Evolutionary conservation across 2,888 invertebrate genomes (phyloP).

Genomic region (Athetis lepigone): DNA sequence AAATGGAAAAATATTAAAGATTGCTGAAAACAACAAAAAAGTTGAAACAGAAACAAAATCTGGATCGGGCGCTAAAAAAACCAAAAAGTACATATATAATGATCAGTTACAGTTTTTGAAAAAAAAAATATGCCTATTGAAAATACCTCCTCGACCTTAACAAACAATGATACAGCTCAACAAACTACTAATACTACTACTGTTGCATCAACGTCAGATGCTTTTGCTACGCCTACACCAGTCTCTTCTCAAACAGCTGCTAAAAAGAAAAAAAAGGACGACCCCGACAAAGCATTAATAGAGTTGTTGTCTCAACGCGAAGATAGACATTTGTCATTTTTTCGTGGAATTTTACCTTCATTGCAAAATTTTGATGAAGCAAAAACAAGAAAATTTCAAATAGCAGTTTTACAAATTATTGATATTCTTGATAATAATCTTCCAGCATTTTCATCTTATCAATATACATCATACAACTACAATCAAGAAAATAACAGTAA

Average conservation of each 20-base stretch:
- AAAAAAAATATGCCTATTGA: slow-evolving; percentile 39
- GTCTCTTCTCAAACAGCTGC: slow-evolving; percentile 36
- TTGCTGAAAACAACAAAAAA: slow-evolving; percentile 28
- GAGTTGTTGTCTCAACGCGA: slow-evolving; percentile 43
- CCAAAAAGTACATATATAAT: slow-evolving; percentile 11
- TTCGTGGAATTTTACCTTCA: slow-evolving; percentile 41
- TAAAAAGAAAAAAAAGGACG: slow-evolving; percentile 25
- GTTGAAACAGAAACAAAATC: slow-evolving; percentile 25
- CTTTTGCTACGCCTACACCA: slow-evolving; percentile 39
- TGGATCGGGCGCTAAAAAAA: slow-evolving; percentile 28
- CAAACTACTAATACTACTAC: slow-evolving; percentile 30
- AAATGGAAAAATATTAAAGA: slow-evolving; percentile 28
- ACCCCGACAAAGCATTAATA: slow-evolving; percentile 32
- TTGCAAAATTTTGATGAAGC: slow-evolving; percentile 38
- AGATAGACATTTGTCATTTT: slow-evolving; percentile 45
- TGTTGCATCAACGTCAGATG: slow-evolving; percentile 29
- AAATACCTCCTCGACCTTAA: slow-evolving; percentile 45
- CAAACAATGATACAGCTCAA: slow-evolving; percentile 25
- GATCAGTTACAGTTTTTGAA: slow-evolving; percentile 31
- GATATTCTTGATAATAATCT: slow-evolving; percentile 49
- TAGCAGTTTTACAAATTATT: slow-evolving; percentile 44
- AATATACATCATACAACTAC: slow-evolving; percentile 34
- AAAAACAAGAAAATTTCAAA: slow-evolving; percentile 43
- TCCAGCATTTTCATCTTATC: slow-evolving; percentile 47
- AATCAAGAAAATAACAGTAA: slow-evolving; percentile 35